Evolutionary conservation across 1,140 invertebrate genomes (phyloP).

Genomic region (Eumeta japonica): DNA sequence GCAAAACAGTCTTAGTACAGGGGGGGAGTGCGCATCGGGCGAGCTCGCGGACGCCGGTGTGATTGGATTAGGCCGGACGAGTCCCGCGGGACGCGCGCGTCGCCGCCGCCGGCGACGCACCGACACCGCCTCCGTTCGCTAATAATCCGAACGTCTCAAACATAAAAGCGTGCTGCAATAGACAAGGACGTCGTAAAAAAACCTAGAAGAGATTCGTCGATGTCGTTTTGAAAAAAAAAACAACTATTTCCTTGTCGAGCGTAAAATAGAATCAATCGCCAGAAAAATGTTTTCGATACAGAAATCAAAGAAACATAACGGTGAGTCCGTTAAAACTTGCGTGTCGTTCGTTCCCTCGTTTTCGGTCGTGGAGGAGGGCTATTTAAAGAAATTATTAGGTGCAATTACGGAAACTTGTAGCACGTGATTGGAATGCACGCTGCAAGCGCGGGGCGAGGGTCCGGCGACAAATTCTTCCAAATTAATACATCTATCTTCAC

Average conservation of each 20-base stretch:
- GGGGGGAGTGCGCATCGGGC: slow-evolving; percentile 31
- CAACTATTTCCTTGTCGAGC: no score
- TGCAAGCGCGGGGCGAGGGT: slow-evolving; percentile 24
- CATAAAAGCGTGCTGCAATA: no score
- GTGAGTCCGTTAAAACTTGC: no score
- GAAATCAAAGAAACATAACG: no score
- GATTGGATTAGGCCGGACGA: slow-evolving; percentile 54
- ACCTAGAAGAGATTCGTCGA: no score
- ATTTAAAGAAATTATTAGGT: slow-evolving; percentile 56
- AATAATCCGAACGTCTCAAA: slow-evolving; percentile 24
- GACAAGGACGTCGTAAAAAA: slow-evolving; percentile 32
- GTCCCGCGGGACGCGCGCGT: slow-evolving; percentile 30
- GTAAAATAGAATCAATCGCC: no score
- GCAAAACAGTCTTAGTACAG: neutral
- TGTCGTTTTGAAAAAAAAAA: no score
- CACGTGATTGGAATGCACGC: slow-evolving; percentile 52
- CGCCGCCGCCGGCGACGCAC: slow-evolving; percentile 31
- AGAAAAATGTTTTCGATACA: no score
- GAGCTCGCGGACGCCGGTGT: no score
- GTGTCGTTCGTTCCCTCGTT: no score
- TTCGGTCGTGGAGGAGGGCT: no score
- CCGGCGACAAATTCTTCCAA: slow-evolving; percentile 54
- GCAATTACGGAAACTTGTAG: slow-evolving; percentile 54
- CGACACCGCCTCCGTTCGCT: slow-evolving; percentile 26
- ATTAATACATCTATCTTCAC: slow-evolving; percentile 52